Conservation (phyloP, 37 sponge, comb jelly and placozoan genomes). For the Haliclona indistincta region DNA sequence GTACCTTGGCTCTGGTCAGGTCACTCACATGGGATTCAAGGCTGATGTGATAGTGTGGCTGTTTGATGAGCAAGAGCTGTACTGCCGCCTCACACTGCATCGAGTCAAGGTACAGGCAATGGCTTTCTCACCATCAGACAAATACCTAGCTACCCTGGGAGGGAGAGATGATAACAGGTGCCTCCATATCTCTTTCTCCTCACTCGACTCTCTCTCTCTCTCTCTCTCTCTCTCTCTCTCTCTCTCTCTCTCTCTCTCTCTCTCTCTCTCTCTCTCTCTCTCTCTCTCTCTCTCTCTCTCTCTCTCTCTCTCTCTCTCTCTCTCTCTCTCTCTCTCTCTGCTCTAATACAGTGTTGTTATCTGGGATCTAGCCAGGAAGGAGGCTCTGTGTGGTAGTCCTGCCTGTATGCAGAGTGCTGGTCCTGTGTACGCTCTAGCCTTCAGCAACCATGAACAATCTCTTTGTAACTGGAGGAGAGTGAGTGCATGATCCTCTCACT, state of each 20-base stretch:
- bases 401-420: constrained; percentile 94
- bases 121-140: constrained; percentile 95
- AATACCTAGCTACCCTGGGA: constrained; percentile 92
- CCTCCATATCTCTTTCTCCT: not conserved
- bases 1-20: constrained; percentile 91
- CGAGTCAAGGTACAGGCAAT: constrained; percentile 94
- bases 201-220: too few species aligned
- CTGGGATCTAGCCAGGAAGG: constrained; percentile 86
- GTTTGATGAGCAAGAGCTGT: constrained; percentile 59
- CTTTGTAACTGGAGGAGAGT: constrained; percentile 97
- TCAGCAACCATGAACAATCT: constrained; percentile 75
- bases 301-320: too few species aligned
- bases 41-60: constrained; percentile 98
- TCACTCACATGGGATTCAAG: constrained; percentile 99
- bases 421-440: constrained; percentile 73
- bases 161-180: constrained; percentile 92
- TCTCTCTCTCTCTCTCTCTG: too few species aligned
- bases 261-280: too few species aligned
- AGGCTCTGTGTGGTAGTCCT: constrained; percentile 93
- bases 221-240: too few species aligned
- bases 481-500: constrained; percentile 18
- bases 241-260: too few species aligned
- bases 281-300: too few species aligned
- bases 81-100: constrained; percentile 86
- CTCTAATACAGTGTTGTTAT: constrained; percentile 91